A percentile compares a stretch with the other conserved stretches of the same genome.
These are phyloP conservation scores for Anoplius nigerrimus DNA, from an alignment of 2,888 invertebrate species.

Conservation along the genomic window DNA sequence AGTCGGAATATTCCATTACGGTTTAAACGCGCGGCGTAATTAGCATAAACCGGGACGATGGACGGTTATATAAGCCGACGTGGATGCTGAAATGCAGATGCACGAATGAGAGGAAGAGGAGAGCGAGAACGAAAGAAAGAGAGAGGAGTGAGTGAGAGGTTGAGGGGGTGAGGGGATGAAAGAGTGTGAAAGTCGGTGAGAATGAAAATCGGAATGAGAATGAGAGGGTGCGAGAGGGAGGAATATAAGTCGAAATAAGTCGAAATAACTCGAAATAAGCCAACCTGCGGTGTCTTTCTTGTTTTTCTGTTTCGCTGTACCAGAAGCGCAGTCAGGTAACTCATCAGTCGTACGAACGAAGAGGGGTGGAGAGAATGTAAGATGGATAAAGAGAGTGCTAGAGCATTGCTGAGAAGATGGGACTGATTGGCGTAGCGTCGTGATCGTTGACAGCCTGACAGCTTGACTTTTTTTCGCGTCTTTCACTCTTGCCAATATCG, in stretches of 20 bases:
- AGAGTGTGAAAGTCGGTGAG: background rate
- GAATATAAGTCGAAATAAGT: too few species aligned
- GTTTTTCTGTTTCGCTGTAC: slow-evolving; percentile 71
- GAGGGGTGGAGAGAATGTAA: slow-evolving; percentile 26
- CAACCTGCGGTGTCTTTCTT: slow-evolving; percentile 69
- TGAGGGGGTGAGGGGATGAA: background rate
- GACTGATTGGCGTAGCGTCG: too few species aligned
- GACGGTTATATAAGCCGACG: too few species aligned
- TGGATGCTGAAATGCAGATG: too few species aligned
- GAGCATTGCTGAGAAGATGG: background rate
- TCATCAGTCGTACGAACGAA: slow-evolving; percentile 43
- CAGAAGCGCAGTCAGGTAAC: slow-evolving; percentile 75
- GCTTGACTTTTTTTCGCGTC: too few species aligned
- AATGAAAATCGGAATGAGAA: slow-evolving; percentile 5
- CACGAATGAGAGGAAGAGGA: background rate
- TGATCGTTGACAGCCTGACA: too few species aligned
- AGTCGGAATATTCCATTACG: too few species aligned
- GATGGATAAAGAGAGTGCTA: slow-evolving; percentile 29
- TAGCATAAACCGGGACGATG: too few species aligned
- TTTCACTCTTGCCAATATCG: too few species aligned
- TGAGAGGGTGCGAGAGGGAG: slow-evolving; percentile 10
- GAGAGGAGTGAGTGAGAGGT: slow-evolving; percentile 4
- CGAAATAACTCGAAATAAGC: slow-evolving; percentile 48
- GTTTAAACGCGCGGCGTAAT: too few species aligned
- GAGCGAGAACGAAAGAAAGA: slow-evolving; percentile 7